phyloP scores from a whole-genome alignment of 2,888 invertebrate species.

The Ctena decussata region DNA sequence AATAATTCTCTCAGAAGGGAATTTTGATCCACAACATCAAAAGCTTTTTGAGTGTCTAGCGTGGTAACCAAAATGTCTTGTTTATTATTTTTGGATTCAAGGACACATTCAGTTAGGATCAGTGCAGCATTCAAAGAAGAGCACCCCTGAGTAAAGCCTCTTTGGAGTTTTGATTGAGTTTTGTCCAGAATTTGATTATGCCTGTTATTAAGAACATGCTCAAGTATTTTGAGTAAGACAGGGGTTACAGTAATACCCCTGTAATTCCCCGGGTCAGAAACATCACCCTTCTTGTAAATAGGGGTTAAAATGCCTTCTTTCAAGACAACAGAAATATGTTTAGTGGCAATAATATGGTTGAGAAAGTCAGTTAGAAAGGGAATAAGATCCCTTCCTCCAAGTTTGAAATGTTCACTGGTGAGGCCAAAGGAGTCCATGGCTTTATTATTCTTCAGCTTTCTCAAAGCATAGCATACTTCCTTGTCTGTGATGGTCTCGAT shows the following conservation, averaged over 20 bases:
- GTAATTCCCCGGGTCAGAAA: constrained; percentile 1
- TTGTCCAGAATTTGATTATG: neutral
- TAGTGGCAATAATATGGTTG: neutral
- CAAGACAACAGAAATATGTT: neutral
- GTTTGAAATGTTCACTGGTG: constrained; percentile 6
- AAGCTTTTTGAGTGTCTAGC: constrained; percentile 14
- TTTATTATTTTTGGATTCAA: neutral
- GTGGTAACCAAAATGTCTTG: neutral
- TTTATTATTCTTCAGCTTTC: constrained; percentile 21
- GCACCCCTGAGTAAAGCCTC: constrained; percentile 13
- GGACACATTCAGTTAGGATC: constrained; percentile 11
- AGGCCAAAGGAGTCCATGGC: constrained; percentile 3
- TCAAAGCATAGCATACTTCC: neutral
- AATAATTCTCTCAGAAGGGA: constrained; percentile 4
- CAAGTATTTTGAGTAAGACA: no score
- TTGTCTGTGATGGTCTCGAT: neutral
- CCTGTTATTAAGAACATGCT: neutral
- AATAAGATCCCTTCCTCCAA: neutral
- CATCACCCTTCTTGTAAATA: constrained; percentile 11
- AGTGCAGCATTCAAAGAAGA: constrained; percentile 17
- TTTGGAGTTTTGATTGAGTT: constrained; percentile 6
- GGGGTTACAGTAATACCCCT: constrained; percentile 22
- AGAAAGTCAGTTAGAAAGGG: neutral
- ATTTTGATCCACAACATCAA: constrained; percentile 14
- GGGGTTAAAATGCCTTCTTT: constrained; percentile 10